Conservation (phyloP, 2,113 vertebrate genomes). For the Apistogramma diplotaenia region DNA sequence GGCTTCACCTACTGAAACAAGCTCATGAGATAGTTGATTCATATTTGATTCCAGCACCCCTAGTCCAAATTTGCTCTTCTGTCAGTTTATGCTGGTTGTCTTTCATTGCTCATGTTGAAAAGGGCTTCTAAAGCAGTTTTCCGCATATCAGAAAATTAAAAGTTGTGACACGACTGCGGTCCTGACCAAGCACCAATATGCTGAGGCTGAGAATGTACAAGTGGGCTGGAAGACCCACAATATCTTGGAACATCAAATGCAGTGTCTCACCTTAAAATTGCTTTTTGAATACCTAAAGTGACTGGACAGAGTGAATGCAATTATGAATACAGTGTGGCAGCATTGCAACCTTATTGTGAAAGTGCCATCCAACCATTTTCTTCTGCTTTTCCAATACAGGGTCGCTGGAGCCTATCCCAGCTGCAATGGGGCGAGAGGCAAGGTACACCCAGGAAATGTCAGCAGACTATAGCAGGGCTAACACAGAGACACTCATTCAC, state of each 20-base stretch:
- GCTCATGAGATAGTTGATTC: no score
- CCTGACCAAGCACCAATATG: not conserved
- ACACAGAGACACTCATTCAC: no score
- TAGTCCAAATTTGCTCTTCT: not conserved
- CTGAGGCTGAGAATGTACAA: not conserved
- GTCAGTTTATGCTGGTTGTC: not conserved
- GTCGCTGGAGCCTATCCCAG: no score
- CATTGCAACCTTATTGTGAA: not conserved
- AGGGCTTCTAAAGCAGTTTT: not conserved
- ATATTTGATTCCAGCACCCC: no score
- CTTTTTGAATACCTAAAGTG: not conserved
- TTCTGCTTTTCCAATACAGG: no score
- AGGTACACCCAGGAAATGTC: no score
- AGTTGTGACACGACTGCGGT: not conserved
- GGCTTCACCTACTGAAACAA: not conserved
- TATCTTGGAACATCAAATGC: not conserved
- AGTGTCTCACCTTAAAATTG: not conserved
- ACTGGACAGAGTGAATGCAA: not conserved
- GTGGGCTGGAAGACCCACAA: not conserved
- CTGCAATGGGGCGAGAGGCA: no score
- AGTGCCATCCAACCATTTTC: no score
- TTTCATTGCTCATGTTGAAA: not conserved
- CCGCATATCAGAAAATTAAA: not conserved
- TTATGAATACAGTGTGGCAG: not conserved
- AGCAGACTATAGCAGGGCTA: no score